These are phyloP conservation scores for Spilosoma lubricipeda DNA, from an alignment of 2,888 invertebrate genomes.

Conservation along the genomic window DNA sequence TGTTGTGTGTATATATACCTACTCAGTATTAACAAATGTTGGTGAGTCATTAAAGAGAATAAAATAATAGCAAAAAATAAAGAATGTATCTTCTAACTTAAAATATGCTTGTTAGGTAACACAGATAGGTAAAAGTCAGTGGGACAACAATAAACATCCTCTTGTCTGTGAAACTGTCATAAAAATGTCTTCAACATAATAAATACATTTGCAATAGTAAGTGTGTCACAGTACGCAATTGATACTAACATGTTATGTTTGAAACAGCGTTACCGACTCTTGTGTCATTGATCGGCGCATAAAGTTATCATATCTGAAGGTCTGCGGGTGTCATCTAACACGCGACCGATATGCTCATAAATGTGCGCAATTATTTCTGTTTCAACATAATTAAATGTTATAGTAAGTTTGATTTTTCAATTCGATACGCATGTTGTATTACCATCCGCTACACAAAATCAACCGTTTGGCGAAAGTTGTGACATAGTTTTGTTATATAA, in stretches of 20 bases:
- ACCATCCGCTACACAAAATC: background rate
- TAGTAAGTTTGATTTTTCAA: background rate
- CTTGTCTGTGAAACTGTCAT: background rate
- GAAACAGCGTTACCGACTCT: background rate
- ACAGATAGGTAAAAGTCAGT: background rate
- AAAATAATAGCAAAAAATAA: too few species aligned
- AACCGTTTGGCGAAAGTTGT: slow-evolving; percentile 5
- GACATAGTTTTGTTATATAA: background rate
- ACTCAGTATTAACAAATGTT: too few species aligned
- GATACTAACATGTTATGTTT: background rate
- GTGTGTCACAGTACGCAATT: slow-evolving; percentile 1
- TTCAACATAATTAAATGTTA: background rate
- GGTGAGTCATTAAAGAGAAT: too few species aligned
- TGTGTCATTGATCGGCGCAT: background rate
- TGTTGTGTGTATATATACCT: too few species aligned
- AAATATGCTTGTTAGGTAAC: background rate
- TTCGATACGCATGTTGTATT: background rate
- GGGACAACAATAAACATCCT: background rate
- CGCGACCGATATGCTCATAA: background rate
- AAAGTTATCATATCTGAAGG: background rate
- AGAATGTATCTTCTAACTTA: too few species aligned
- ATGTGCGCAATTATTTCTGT: background rate
- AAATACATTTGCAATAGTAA: background rate
- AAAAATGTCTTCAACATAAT: background rate
- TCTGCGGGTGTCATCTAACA: background rate